Evolutionary conservation across 2,888 invertebrate species (phyloP).

Genomic region (Phlogophora meticulosa): DNA sequence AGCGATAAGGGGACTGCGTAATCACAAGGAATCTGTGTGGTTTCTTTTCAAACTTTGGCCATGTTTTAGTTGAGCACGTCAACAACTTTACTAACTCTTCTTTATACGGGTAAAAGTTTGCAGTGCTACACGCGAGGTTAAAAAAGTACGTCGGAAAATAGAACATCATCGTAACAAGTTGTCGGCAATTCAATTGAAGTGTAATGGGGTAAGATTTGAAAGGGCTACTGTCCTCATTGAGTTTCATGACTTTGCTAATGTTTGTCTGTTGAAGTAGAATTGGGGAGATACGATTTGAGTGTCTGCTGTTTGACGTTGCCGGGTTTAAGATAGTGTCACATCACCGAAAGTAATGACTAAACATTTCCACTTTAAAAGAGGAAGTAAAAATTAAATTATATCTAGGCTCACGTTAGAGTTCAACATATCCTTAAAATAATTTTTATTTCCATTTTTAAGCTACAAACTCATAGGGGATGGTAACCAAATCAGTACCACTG

Average conservation of each 20-base stretch:
- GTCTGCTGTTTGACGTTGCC: not conserved
- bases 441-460: conserved; percentile 93
- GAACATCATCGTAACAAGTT: conserved; percentile 48
- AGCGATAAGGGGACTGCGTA: not conserved
- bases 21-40: conserved; percentile 19
- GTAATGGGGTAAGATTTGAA: conserved; percentile 48
- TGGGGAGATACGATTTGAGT: not conserved
- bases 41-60: conserved; percentile 21
- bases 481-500: conserved; percentile 96
- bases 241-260: conserved; percentile 50
- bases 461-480: conserved; percentile 99
- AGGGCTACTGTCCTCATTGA: conserved; percentile 30
- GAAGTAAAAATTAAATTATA: no score
- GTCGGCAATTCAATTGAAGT: conserved; percentile 54
- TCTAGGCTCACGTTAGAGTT: no score
- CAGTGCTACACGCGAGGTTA: not conserved
- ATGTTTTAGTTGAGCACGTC: conserved; percentile 9
- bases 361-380: no score
- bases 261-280: conserved; percentile 25
- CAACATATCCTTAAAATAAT: conserved; percentile 83
- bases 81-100: conserved; percentile 20
- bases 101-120: conserved; percentile 39
- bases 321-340: no score
- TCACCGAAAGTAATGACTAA: no score
- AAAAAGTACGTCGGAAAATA: conserved; percentile 46